Evolutionary conservation across 2,888 invertebrate species (phyloP).

Genomic region (Ectemnius lituratus): DNA sequence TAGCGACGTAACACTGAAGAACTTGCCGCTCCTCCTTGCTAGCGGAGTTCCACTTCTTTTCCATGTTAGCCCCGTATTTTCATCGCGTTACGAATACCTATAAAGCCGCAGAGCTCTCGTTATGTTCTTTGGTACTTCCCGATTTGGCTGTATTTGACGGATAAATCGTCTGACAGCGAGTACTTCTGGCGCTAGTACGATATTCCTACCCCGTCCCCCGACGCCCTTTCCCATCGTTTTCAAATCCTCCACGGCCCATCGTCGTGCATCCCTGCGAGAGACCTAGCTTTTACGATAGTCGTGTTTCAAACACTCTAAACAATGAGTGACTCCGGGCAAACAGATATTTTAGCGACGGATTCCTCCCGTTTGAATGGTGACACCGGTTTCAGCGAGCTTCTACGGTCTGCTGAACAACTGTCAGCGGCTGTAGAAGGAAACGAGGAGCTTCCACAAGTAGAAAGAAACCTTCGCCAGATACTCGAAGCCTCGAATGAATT

Average conservation of each 20-base stretch:
- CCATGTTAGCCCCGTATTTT: slow-evolving; percentile 13
- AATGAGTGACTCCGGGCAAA: slow-evolving; percentile 41
- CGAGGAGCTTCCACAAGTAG: slow-evolving; percentile 90
- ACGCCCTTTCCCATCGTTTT: too few relatives aligned
- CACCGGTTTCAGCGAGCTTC: slow-evolving; percentile 89
- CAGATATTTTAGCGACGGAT: slow-evolving; percentile 40
- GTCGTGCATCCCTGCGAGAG: too few relatives aligned
- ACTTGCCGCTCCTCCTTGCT: slow-evolving; percentile 44
- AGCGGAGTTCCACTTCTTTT: slow-evolving; percentile 36
- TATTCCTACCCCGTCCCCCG: too few relatives aligned
- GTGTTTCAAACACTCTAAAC: slow-evolving; percentile 25
- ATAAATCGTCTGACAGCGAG: background rate
- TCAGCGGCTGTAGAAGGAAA: slow-evolving; percentile 93
- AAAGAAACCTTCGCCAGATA: slow-evolving; percentile 93
- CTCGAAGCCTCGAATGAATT: slow-evolving; percentile 94
- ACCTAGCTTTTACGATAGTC: too few relatives aligned
- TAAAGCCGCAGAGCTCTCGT: background rate
- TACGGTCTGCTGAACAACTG: slow-evolving; percentile 94
- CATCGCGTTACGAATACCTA: slow-evolving; percentile 13
- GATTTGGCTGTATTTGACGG: background rate
- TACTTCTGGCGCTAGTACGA: too few relatives aligned
- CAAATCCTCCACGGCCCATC: too few relatives aligned
- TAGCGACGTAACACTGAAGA: slow-evolving; percentile 62
- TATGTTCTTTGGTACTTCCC: background rate
- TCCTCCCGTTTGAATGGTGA: slow-evolving; percentile 57